Evolutionary conservation across 2,797 vertebrate genomes (phyloP).

Genomic region (Pygocentrus nattereri): DNA sequence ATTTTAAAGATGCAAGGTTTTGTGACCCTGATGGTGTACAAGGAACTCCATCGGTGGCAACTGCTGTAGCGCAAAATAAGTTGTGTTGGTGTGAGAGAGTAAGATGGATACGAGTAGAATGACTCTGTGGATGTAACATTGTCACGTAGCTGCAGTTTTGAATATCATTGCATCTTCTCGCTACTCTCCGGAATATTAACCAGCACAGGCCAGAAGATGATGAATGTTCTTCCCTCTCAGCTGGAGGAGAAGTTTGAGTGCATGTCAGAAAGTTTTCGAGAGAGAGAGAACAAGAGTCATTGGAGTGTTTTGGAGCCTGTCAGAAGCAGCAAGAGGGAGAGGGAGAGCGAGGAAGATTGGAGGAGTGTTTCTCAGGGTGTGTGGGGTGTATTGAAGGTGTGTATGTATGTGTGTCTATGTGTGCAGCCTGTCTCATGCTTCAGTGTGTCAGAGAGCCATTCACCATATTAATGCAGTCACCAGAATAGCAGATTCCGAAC

Average conservation of each 20-base stretch:
- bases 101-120: not conserved
- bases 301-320: constrained; percentile 40
- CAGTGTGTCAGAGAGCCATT: constrained; percentile 26
- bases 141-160: constrained; percentile 10
- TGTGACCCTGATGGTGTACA: not conserved
- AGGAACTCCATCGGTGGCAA: not conserved
- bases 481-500: constrained; percentile 22
- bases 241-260: constrained; percentile 32
- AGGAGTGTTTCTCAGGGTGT: constrained; percentile 40
- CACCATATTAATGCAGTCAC: constrained; percentile 49
- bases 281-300: constrained; percentile 20
- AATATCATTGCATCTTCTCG: not conserved
- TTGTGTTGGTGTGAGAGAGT: not conserved
- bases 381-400: not conserved
- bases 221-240: constrained; percentile 23
- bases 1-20: not conserved
- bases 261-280: constrained; percentile 26
- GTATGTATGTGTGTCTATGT: constrained; percentile 1
- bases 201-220: constrained; percentile 3
- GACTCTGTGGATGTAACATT: not conserved
- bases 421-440: constrained; percentile 32
- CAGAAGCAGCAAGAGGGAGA: constrained; percentile 30
- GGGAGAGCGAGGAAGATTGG: not conserved
- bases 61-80: not conserved
- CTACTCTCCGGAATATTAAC: constrained; percentile 10